phyloP scores from a whole-genome alignment of 2,113 vertebrate genomes.

The Myotis davidii region DNA sequence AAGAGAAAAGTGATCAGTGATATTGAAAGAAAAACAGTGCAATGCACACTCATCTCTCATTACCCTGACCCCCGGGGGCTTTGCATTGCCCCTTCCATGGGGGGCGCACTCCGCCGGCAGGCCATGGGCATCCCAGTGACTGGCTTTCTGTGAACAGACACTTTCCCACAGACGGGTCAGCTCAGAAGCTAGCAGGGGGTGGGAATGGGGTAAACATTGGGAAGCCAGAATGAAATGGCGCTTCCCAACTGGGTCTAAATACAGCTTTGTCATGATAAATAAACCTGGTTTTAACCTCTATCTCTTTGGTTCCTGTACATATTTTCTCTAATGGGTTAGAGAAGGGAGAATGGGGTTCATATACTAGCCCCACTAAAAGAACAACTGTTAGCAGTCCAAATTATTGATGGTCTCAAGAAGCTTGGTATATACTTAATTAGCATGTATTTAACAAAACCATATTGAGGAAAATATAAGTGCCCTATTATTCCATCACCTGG shows the following conservation, averaged over 20 bases:
- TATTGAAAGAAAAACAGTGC: fast-evolving
- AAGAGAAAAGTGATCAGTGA: not conserved
- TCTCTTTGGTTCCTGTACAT: not conserved
- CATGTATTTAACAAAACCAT: not conserved
- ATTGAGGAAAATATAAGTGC: not conserved
- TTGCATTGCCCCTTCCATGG: not conserved
- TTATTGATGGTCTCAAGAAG: constrained; percentile 6
- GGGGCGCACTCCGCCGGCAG: not conserved
- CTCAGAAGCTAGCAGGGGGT: not conserved
- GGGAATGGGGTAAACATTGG: not conserved
- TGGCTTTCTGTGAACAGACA: not conserved
- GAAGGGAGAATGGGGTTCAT: not conserved
- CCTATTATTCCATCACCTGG: not conserved
- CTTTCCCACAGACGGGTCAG: not conserved
- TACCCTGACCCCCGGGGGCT: not conserved
- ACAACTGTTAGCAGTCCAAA: constrained; percentile 3
- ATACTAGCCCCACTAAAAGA: not conserved
- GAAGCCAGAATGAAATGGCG: not conserved
- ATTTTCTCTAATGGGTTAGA: not conserved
- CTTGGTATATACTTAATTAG: constrained; percentile 8
- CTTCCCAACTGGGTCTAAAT: not conserved
- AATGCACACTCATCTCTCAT: not conserved
- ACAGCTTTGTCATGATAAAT: constrained; percentile 10
- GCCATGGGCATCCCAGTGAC: not conserved
- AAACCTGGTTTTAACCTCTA: constrained; percentile 8